A percentile compares a stretch with the other conserved stretches of the same genome.
phyloP scores from a whole-genome alignment of 2,113 vertebrate genomes.

The Sebastes fasciatus region DNA sequence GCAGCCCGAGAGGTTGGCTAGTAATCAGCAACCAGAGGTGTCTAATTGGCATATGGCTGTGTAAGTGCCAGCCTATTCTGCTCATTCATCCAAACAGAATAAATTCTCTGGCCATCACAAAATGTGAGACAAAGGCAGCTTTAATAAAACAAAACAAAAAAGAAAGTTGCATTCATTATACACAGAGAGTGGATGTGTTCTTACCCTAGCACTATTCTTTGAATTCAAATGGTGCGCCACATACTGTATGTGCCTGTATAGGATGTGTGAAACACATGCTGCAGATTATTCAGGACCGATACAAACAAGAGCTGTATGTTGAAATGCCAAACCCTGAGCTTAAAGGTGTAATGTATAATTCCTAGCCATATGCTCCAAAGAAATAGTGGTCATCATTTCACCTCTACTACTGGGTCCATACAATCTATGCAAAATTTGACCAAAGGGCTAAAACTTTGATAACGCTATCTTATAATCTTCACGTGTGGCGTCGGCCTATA shows the following conservation, averaged over 20 bases:
- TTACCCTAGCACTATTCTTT: slow-evolving; percentile 2
- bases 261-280: neutral
- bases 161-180: slow-evolving; percentile 8
- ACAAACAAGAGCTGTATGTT: slow-evolving; percentile 1
- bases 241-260: too few species aligned
- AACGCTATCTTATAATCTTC: too few species aligned
- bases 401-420: neutral
- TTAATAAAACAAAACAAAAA: slow-evolving; percentile 2
- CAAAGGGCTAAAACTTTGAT: too few species aligned
- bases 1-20: slow-evolving; percentile 45
- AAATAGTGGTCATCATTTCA: neutral
- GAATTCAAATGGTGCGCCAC: neutral
- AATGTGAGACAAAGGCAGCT: slow-evolving; percentile 38
- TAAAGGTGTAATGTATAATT: neutral
- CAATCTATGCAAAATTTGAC: neutral
- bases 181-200: slow-evolving; percentile 13
- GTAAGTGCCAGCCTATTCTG: slow-evolving; percentile 50
- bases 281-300: slow-evolving; percentile 28
- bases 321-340: slow-evolving; percentile 22
- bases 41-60: slow-evolving; percentile 72
- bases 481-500: too few species aligned
- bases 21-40: slow-evolving; percentile 67
- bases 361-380: neutral
- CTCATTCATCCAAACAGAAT: slow-evolving; percentile 62
- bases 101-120: slow-evolving; percentile 34